Evolutionary conservation across 2,888 invertebrate genomes (phyloP).

Genomic region (Adineta ricciae): DNA sequence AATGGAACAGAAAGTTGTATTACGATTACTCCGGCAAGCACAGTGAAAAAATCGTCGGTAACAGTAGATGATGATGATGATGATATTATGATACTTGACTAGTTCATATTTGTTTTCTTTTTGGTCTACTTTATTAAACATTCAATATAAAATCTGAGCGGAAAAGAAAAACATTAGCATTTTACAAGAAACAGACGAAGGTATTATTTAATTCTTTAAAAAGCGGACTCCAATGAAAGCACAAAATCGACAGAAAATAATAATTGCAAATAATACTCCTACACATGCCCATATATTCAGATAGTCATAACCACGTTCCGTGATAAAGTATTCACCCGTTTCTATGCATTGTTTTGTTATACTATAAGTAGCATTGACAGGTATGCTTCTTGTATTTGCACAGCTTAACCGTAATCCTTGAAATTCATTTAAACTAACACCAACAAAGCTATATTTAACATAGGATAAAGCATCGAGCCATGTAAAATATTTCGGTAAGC

Average conservation of each 20-base stretch:
- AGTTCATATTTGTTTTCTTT: not conserved
- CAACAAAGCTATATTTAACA: not conserved
- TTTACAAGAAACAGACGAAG: not conserved
- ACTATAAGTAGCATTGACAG: not conserved
- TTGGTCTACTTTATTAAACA: too few relatives aligned
- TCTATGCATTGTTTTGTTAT: not conserved
- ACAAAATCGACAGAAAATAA: not conserved
- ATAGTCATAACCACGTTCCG: not conserved
- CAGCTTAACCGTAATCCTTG: not conserved
- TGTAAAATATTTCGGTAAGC: not conserved
- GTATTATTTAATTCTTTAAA: not conserved
- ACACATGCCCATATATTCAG: not conserved
- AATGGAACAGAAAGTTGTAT: not conserved
- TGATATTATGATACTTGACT: not conserved
- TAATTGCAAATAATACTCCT: not conserved
- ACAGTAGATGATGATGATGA: not conserved
- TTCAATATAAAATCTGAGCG: too few relatives aligned
- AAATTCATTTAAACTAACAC: not conserved
- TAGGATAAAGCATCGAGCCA: not conserved
- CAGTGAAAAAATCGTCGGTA: not conserved
- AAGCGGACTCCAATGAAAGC: not conserved
- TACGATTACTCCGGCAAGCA: not conserved
- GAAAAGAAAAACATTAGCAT: not conserved
- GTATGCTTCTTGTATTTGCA: not conserved
- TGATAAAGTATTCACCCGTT: not conserved